phyloP scores from a whole-genome alignment of 2,888 invertebrate species.

The Phengaris alcon region DNA sequence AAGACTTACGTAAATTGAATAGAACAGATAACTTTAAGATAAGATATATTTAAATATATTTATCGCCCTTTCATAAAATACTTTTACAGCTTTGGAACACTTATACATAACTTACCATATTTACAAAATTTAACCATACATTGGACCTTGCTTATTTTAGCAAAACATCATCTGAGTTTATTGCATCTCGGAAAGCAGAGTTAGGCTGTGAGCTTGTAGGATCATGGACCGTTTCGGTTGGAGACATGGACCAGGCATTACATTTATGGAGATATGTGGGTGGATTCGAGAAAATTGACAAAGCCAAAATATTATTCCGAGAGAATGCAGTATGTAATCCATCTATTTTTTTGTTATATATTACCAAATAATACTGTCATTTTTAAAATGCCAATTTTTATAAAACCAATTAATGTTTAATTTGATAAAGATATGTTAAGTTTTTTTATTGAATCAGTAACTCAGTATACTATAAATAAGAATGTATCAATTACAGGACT shows the following conservation, averaged over 20 bases:
- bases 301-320: slow-evolving; percentile 83
- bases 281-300: slow-evolving; percentile 93
- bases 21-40: background rate
- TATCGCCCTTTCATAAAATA: background rate
- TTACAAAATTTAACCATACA: background rate
- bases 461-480: background rate
- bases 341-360: background rate
- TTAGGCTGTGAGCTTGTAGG: slow-evolving; percentile 93
- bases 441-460: background rate
- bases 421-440: background rate
- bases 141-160: slow-evolving; percentile 62
- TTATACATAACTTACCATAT: too few species aligned
- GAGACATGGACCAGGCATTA: slow-evolving; percentile 97
- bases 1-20: background rate
- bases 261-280: slow-evolving; percentile 98
- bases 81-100: too few species aligned
- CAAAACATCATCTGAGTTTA: slow-evolving; percentile 87
- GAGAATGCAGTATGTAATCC: slow-evolving; percentile 81
- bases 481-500: slow-evolving; percentile 77
- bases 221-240: slow-evolving; percentile 97
- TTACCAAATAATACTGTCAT: too few species aligned
- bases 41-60: slow-evolving; percentile 4
- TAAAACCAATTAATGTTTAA: too few species aligned
- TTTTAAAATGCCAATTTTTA: too few species aligned
- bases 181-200: slow-evolving; percentile 85